Conservation (phyloP, 2,797 vertebrate genomes). For the Pangasius larnaudii region DNA sequence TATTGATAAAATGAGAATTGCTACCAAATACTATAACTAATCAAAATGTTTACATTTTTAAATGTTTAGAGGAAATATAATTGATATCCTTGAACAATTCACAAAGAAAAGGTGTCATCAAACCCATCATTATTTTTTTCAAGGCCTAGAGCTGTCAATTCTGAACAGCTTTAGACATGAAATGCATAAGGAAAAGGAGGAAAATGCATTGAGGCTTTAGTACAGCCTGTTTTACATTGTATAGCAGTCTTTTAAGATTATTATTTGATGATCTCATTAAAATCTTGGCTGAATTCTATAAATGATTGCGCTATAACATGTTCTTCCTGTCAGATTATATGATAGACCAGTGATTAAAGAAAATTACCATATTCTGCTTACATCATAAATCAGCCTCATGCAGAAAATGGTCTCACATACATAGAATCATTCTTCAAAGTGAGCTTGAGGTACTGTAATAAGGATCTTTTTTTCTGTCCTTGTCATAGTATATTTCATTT, state of each 20-base stretch:
- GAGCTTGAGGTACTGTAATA: neutral
- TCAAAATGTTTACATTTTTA: neutral
- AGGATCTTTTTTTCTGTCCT: neutral
- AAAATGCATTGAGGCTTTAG: neutral
- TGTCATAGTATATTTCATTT: neutral
- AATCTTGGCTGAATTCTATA: neutral
- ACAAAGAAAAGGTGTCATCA: neutral
- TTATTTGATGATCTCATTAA: neutral
- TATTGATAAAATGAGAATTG: neutral
- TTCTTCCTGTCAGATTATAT: slow-evolving; percentile 9
- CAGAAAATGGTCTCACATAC: neutral
- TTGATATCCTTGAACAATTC: neutral
- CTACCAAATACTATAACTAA: neutral
- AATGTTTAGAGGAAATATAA: neutral
- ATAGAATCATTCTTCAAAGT: neutral
- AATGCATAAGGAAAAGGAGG: neutral
- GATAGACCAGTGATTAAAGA: slow-evolving; percentile 1
- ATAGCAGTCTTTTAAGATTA: neutral
- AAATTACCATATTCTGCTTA: neutral
- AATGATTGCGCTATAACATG: neutral
- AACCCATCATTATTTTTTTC: neutral
- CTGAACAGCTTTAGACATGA: neutral
- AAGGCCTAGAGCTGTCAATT: neutral
- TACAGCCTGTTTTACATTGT: neutral
- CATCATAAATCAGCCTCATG: neutral